A percentile compares a stretch with the other conserved stretches of the same genome.
These are phyloP conservation scores for Chitala chitala DNA, from an alignment of 2,113 vertebrate species.

Conservation along the genomic window DNA sequence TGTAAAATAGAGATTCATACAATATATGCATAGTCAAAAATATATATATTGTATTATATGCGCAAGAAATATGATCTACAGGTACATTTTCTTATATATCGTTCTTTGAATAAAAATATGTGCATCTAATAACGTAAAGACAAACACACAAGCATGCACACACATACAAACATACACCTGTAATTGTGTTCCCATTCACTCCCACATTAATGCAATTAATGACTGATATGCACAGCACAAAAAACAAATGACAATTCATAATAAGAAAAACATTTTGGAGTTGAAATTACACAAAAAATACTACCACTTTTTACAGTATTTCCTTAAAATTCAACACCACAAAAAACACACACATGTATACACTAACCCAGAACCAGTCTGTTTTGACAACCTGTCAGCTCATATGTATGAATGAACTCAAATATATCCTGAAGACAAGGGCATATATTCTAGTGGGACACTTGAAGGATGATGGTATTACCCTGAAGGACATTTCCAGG, in stretches of 20 bases:
- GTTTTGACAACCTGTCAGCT: background rate
- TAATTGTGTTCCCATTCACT: background rate
- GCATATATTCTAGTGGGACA: background rate
- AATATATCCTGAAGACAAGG: conserved; percentile 1
- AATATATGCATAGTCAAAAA: too few species aligned
- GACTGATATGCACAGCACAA: background rate
- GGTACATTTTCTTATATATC: background rate
- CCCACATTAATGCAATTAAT: background rate
- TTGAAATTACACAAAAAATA: background rate
- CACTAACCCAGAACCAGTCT: too few species aligned
- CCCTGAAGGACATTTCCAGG: conserved; percentile 98
- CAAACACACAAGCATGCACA: background rate
- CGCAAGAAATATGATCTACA: background rate
- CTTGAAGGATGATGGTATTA: conserved; percentile 55
- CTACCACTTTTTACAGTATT: background rate
- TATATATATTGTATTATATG: too few species aligned
- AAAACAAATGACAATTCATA: background rate
- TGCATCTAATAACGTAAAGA: too few species aligned
- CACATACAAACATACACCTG: background rate
- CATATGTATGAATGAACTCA: background rate
- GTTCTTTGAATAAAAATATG: too few species aligned
- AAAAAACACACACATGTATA: background rate
- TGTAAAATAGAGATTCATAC: too few species aligned
- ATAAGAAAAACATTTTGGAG: background rate
- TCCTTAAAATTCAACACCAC: too few species aligned